Conservation (phyloP, 2,797 vertebrate species). For the Ataeniobius toweri region DNA sequence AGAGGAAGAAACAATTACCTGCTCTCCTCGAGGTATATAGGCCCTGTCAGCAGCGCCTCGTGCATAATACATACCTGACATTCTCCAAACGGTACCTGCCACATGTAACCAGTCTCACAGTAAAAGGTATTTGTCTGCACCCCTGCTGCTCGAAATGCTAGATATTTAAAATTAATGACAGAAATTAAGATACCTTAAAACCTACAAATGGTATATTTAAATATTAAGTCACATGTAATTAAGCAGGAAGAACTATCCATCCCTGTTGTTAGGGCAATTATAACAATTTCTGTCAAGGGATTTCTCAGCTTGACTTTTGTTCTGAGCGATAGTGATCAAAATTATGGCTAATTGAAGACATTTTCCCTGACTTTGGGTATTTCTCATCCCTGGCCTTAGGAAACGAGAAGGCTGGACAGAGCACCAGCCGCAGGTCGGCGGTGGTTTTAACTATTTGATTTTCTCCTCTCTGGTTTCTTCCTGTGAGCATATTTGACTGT, state of each 20-base stretch:
- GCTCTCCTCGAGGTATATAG: conserved; percentile 64
- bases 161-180: conserved; percentile 98
- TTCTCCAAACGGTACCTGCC: conserved; percentile 88
- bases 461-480: conserved; percentile 66
- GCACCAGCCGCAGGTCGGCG: conserved; percentile 65
- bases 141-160: conserved; percentile 81
- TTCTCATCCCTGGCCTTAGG: conserved; percentile 67
- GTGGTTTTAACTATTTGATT: conserved; percentile 85
- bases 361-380: conserved; percentile 86
- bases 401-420: conserved; percentile 76
- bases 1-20: conserved; percentile 79
- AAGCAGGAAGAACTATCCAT: conserved; percentile 90
- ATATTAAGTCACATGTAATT: conserved; percentile 97
- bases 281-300: conserved; percentile 98
- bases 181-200: conserved; percentile 94
- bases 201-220: conserved; percentile 96
- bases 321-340: conserved; percentile 97
- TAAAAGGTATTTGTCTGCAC: conserved; percentile 92
- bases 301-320: conserved; percentile 96
- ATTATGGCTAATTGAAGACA: conserved; percentile 96
- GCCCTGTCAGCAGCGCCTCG: conserved; percentile 72
- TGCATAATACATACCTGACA: conserved; percentile 86
- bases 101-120: conserved; percentile 91
- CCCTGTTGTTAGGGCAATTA: conserved; percentile 97
- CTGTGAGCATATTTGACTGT: conserved; percentile 87